Conservation (phyloP, 2,797 vertebrate genomes). For the Mycteria americana region DNA sequence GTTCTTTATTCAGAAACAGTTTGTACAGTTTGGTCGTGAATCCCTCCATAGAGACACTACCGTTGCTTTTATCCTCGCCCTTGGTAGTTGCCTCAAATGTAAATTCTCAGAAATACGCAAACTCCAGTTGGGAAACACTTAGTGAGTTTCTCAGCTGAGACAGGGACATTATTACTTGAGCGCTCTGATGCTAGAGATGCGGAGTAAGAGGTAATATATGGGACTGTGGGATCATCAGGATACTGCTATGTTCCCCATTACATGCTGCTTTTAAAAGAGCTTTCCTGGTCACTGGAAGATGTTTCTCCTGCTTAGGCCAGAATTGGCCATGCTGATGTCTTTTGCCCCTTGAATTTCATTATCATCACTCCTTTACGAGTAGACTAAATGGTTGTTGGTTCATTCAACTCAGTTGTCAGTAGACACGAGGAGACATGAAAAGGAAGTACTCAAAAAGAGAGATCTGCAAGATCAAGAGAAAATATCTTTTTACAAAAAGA, state of each 20-base stretch:
- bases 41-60: neutral
- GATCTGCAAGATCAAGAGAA: neutral
- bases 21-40: slow-evolving; percentile 16
- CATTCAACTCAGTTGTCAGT: neutral
- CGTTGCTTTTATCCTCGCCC: neutral
- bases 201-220: neutral
- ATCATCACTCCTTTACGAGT: neutral
- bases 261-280: neutral
- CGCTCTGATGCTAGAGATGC: neutral
- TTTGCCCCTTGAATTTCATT: neutral
- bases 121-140: neutral
- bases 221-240: neutral
- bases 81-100: neutral
- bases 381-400: neutral
- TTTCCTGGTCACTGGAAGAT: neutral
- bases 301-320: neutral
- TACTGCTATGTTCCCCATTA: neutral
- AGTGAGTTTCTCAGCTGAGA: neutral
- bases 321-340: neutral
- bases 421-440: neutral
- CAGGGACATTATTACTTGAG: neutral
- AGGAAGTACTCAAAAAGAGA: neutral
- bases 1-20: slow-evolving; percentile 29
- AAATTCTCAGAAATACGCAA: neutral
- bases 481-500: neutral